Base-by-base conservation (phyloP, 2,888 invertebrate genomes). In the Drosophila koepferae region DNA sequence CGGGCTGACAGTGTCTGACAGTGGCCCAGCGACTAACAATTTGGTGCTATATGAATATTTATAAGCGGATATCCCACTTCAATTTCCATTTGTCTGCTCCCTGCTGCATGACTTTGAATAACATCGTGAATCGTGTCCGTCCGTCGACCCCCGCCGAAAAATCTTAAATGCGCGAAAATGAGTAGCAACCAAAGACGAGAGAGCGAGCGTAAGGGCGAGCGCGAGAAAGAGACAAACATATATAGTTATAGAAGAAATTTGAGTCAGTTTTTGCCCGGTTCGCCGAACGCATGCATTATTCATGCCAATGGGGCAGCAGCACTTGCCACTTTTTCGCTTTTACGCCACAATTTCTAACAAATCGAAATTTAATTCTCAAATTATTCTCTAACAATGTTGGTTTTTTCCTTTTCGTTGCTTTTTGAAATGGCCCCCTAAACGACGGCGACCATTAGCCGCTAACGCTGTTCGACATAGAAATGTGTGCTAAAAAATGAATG, bases 301-400 rank as follows among this genome's bases (percentile, higher is more conserved):
- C 86, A 89, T 86, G 70, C 28, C 38, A 31, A n/a, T 55, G 36
- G 28, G 49, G 44, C 49, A 28, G 62, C 16, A 20, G 41, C 20
- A 34, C 43, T 60, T 59, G 36, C 12, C 38, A 41, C 63, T 54
- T 71, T 63, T 63, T 48, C 56, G 36, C 38, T 23, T 23, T 23
- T 23, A 46, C 46, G 23, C 46, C 48, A 49, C 69, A 69, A 54
- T 76, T 77, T 76, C 73, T 69, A 81, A 81, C 82, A 85, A 90
- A 89, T 89, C 83, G 89, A 86, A 90, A 89, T 85, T 90, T 89
- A 89, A 90, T 89, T 89, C 87, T 75, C 72, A 89, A 89, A 89
- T 90, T 77, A 89, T 89, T 90, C 82, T 79, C 59, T 76, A 85
- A 20, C 51, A 14, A 18, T 28, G 28, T 28, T 28, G 6, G 28